phyloP scores from a whole-genome alignment of 1,140 invertebrate species.

The Leguminivora glycinivorella region DNA sequence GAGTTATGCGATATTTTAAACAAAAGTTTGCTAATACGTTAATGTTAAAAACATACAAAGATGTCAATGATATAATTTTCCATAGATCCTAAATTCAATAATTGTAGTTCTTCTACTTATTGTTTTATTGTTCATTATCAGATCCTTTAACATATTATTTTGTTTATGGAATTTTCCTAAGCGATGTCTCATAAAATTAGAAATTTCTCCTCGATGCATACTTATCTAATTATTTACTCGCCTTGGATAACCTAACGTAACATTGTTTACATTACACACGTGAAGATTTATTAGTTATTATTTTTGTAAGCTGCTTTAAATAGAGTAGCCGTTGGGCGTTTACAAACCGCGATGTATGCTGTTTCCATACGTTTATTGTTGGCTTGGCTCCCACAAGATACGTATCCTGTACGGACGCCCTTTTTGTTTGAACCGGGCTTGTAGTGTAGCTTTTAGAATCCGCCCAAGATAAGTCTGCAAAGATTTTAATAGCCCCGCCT shows the following conservation, averaged over 20 bases:
- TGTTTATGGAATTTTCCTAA: background rate
- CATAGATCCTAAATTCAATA: too few relatives aligned
- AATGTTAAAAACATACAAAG: too few relatives aligned
- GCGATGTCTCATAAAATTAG: background rate
- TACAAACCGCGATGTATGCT: background rate
- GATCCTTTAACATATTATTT: background rate
- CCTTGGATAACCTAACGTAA: background rate
- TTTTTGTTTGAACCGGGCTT: slow-evolving; percentile 1
- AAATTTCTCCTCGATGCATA: background rate
- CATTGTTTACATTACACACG: slow-evolving; percentile 17
- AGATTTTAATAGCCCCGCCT: too few relatives aligned
- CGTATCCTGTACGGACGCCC: background rate
- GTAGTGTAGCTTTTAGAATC: background rate
- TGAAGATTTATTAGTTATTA: slow-evolving; percentile 20
- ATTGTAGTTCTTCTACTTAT: too few relatives aligned
- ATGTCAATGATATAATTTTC: too few relatives aligned
- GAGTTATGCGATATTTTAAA: too few relatives aligned
- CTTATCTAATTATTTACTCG: background rate
- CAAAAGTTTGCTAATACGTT: too few relatives aligned
- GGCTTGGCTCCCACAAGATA: slow-evolving; percentile 11
- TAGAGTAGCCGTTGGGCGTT: slow-evolving; percentile 14
- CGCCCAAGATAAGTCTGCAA: too few relatives aligned
- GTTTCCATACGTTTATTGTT: background rate
- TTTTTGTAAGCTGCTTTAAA: slow-evolving; percentile 23
- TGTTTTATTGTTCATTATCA: background rate